Base-by-base conservation (phyloP, 2,797 vertebrate genomes). In the Lepilemur ruficaudatus region DNA sequence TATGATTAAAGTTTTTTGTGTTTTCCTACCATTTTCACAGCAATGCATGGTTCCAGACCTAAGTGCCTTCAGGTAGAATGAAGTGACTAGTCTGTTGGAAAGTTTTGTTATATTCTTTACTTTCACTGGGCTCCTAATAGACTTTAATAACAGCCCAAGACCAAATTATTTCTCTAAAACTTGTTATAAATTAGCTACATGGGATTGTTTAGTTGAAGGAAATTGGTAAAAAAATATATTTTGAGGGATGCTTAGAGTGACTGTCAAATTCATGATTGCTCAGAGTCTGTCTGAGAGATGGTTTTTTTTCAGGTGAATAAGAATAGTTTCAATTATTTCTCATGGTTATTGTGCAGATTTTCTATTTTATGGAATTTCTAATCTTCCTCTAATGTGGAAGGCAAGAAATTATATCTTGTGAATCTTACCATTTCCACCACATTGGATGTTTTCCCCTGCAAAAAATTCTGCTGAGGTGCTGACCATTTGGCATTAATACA, bases 361-460 rank as follows among this genome's bases (percentile, higher is more conserved):
- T 92, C 69, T 81, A 59, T 57, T 35, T 75, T 59, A 88, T 18
- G 59, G 83, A 67, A 76, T 75, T 87, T 87, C 50, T 35, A 91
- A 55, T 73, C 38, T 86, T 81, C 57, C 32, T 57, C 14, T 65
- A 23, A 6, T 63, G 67, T 67, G 67, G 38, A 91, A 91, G 46
- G 38, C 75, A 81, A 95, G 25, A 89, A 91, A 57, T 67, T 73
- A 48, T 10, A 73, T 32, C n/a, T 22, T 69, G n/a, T 50, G 38
- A 82, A 69, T 92, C 67, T 88, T 88, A 88, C 83, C 89, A 67
- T 87, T 50, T 69, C 41, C 69, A 95, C 59, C 67, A 92, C 8
- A 30, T 0, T 69, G 83, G 69, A 65, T 76, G 70, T 88, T 28
- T 95, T 59, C 76, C 50, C 48, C 79, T 43, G 69, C 41, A 88